Percentiles rank a stretch among this genome's conserved stretches.
These are phyloP conservation scores for Chroicocephalus ridibundus DNA, from an alignment of 2,113 vertebrate genomes.

Conservation along the genomic window DNA sequence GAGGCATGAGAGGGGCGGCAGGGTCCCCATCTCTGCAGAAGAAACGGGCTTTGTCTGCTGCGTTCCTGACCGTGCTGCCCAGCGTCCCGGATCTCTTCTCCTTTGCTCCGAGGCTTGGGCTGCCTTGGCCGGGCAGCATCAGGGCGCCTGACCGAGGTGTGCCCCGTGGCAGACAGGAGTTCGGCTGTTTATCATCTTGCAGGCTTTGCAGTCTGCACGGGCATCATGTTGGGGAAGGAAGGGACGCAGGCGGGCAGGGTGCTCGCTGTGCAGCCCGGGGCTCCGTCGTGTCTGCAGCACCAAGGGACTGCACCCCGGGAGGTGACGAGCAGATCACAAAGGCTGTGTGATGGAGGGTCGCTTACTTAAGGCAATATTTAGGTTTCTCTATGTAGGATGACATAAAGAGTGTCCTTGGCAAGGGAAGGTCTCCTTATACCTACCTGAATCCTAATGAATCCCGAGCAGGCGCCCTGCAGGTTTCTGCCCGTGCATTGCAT, in stretches of 20 bases:
- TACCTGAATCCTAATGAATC: neutral
- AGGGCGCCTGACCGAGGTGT: neutral
- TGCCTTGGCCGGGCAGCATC: neutral
- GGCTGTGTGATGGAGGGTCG: neutral
- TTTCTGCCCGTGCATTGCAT: neutral
- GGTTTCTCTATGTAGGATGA: neutral
- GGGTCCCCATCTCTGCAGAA: neutral
- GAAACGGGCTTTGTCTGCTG: neutral
- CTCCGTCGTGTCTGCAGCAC: rapidly evolving
- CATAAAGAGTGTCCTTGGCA: neutral
- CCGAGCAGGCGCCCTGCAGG: neutral
- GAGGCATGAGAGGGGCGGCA: rapidly evolving
- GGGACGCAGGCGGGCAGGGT: neutral
- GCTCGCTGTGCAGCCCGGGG: neutral
- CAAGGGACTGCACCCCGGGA: neutral
- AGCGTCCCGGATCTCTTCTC: rapidly evolving
- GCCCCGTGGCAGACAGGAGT: neutral
- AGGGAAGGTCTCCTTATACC: neutral
- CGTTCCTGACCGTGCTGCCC: rapidly evolving
- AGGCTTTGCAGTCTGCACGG: neutral
- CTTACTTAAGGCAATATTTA: neutral
- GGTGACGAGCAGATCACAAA: neutral
- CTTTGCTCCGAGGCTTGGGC: rapidly evolving
- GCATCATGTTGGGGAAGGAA: neutral
- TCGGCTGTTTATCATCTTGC: neutral